Conservation (phyloP, 2,888 invertebrate genomes). For the Limenitis camilla region DNA sequence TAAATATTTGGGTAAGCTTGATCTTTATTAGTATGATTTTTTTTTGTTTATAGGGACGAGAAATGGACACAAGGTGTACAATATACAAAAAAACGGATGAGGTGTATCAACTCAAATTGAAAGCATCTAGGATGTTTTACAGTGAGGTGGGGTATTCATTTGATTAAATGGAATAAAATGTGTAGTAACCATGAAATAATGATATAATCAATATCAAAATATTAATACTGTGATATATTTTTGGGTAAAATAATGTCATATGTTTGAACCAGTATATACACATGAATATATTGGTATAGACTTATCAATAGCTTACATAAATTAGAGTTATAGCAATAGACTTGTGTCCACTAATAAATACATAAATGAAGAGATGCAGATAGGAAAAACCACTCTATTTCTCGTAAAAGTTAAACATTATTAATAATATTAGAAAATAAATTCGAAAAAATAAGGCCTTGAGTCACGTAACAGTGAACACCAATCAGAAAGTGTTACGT, state of each 20-base stretch:
- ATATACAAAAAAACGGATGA: slow-evolving; percentile 99
- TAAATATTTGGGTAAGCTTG: too few relatives aligned
- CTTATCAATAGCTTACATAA: slow-evolving; percentile 35
- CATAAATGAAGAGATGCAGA: too few relatives aligned
- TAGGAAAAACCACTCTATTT: too few relatives aligned
- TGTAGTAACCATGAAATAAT: slow-evolving; percentile 9
- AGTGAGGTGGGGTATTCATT: slow-evolving; percentile 75
- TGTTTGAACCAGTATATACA: slow-evolving; percentile 40
- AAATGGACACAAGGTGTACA: slow-evolving; percentile 95
- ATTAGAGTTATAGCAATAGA: too few relatives aligned
- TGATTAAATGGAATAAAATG: not conserved
- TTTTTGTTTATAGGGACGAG: slow-evolving; percentile 90
- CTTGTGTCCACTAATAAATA: too few relatives aligned
- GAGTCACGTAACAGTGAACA: too few relatives aligned
- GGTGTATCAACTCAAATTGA: slow-evolving; percentile 96
- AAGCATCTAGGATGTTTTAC: slow-evolving; percentile 94
- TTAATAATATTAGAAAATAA: too few relatives aligned
- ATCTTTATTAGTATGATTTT: too few relatives aligned
- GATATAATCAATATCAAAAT: slow-evolving; percentile 6
- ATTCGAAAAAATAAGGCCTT: too few relatives aligned
- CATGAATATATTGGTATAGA: slow-evolving; percentile 38
- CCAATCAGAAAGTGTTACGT: too few relatives aligned
- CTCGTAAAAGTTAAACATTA: too few relatives aligned
- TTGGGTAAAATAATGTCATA: slow-evolving; percentile 39
- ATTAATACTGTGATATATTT: slow-evolving; percentile 24